phyloP scores from a whole-genome alignment of 2,113 vertebrate genomes.

The Ictalurus furcatus region DNA sequence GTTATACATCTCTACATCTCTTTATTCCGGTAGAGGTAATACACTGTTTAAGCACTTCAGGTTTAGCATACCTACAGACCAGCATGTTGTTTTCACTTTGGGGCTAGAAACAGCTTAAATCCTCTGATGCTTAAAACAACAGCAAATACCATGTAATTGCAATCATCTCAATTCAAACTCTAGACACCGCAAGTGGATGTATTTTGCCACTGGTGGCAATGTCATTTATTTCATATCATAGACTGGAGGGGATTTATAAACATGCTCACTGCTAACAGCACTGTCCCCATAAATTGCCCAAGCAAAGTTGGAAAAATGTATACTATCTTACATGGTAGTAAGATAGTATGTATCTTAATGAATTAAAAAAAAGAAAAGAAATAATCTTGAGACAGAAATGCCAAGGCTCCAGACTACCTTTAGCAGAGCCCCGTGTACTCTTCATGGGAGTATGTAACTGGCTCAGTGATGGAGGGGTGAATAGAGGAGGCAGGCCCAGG shows the following conservation, averaged over 20 bases:
- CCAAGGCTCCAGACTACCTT: constrained; percentile 65
- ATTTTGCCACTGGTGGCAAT: constrained; percentile 44
- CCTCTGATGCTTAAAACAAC: neutral
- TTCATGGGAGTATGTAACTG: constrained; percentile 79
- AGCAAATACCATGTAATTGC: constrained; percentile 16
- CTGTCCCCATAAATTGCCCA: neutral
- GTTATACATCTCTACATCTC: neutral
- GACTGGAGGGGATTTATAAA: constrained; percentile 4
- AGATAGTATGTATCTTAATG: too few species aligned
- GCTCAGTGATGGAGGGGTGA: constrained; percentile 79
- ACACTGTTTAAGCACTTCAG: neutral
- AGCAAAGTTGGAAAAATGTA: neutral
- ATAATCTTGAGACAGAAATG: neutral
- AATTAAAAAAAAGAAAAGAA: neutral
- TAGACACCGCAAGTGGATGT: constrained; percentile 2
- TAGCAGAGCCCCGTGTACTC: constrained; percentile 71
- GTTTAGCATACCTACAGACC: neutral
- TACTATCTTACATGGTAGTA: too few species aligned
- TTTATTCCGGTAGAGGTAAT: neutral
- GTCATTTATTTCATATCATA: constrained; percentile 44
- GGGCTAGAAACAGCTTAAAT: neutral
- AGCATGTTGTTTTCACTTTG: neutral
- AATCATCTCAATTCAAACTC: constrained; percentile 33
- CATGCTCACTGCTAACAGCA: constrained; percentile 15
- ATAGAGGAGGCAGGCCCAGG: constrained; percentile 83